Conservation (phyloP, 2,888 invertebrate genomes). For the Ramazzottius varieornatus region DNA sequence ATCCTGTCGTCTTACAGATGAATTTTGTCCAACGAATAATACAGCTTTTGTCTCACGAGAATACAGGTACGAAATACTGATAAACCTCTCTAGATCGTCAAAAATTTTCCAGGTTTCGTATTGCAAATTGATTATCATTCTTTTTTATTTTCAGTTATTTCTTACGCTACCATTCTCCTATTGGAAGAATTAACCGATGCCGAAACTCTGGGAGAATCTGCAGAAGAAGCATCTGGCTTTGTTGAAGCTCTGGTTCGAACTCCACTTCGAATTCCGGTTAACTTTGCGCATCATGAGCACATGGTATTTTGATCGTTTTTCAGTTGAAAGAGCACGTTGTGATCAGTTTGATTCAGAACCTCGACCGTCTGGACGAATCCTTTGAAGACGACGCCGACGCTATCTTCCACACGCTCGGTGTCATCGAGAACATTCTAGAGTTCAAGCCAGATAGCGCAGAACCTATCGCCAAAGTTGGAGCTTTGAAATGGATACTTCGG, state of each 20-base stretch:
- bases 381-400: constrained; percentile 84
- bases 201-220: constrained; percentile 58
- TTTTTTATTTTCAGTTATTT: constrained; percentile 28
- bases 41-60: constrained; percentile 76
- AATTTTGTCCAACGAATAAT: constrained; percentile 67
- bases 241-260: constrained; percentile 47
- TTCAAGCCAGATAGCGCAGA: constrained; percentile 52
- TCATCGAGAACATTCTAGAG: constrained; percentile 82
- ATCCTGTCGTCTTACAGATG: constrained; percentile 62
- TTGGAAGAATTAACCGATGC: constrained; percentile 77
- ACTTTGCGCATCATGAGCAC: background rate
- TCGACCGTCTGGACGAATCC: constrained; percentile 68
- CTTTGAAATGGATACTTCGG: constrained; percentile 69
- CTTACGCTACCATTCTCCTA: constrained; percentile 45
- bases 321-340: constrained; percentile 60
- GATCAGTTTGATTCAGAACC: constrained; percentile 64
- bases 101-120: background rate
- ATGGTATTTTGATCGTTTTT: constrained; percentile 5
- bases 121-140: background rate
- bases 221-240: constrained; percentile 56
- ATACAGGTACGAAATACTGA: constrained; percentile 37
- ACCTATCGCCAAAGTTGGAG: constrained; percentile 65
- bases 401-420: constrained; percentile 70
- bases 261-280: constrained; percentile 7
- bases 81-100: background rate